These are phyloP conservation scores for Montipora efflorescens DNA, from an alignment of 64 coral and sea anemone genomes.

Conservation along the genomic window DNA sequence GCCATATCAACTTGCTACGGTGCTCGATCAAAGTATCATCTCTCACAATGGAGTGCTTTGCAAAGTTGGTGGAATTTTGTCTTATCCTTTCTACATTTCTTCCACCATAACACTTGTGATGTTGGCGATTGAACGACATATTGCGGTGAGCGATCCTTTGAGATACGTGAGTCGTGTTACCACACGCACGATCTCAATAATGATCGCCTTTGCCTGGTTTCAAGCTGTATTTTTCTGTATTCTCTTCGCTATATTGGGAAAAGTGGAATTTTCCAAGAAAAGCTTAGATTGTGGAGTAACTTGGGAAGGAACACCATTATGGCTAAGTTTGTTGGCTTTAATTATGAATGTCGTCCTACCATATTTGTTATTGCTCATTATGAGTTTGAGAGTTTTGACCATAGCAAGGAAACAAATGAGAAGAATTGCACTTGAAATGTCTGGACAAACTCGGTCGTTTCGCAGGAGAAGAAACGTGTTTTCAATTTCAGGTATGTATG, in stretches of 20 bases:
- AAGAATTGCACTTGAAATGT: constrained; percentile 36
- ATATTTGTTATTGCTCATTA: constrained; percentile 54
- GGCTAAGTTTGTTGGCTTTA: constrained; percentile 42
- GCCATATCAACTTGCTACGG: constrained; percentile 61
- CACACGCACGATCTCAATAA: neutral
- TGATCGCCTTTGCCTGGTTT: constrained; percentile 61
- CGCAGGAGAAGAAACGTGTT: constrained; percentile 24
- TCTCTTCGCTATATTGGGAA: neutral
- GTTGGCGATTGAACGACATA: constrained; percentile 60
- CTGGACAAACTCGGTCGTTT: neutral
- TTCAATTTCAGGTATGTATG: neutral
- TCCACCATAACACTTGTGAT: constrained; percentile 69
- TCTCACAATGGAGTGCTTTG: constrained; percentile 36
- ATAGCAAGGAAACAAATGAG: constrained; percentile 55
- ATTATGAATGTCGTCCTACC: constrained; percentile 47
- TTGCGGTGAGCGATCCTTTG: constrained; percentile 64
- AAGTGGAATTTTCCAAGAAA: constrained; percentile 45
- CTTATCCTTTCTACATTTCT: constrained; percentile 62
- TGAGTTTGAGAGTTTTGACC: constrained; percentile 50
- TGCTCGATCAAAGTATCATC: constrained; percentile 55
- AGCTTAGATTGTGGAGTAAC: constrained; percentile 69
- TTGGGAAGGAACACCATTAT: constrained; percentile 61
- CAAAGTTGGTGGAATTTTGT: constrained; percentile 46
- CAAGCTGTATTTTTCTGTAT: constrained; percentile 27
- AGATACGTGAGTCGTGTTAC: constrained; percentile 55